phyloP scores from a whole-genome alignment of 2,888 invertebrate species.

The Antheraea assamensis region DNA sequence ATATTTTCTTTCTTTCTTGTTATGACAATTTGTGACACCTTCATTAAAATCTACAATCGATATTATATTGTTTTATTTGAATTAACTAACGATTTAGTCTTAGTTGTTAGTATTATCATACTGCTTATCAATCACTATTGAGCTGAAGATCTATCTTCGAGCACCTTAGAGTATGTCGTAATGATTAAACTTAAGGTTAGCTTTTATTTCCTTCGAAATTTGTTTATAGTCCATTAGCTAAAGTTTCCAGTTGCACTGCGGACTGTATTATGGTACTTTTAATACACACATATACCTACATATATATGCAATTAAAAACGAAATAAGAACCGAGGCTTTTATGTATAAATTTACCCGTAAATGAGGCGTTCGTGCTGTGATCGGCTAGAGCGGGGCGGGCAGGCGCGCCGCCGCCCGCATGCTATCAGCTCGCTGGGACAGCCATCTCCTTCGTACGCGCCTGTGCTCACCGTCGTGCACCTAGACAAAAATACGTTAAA shows the following conservation, averaged over 20 bases:
- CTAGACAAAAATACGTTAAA: slow-evolving; percentile 46
- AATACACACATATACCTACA: no score
- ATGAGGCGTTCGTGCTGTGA: slow-evolving; percentile 75
- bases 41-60: background rate
- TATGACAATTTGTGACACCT: no score
- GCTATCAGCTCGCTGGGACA: slow-evolving; percentile 78
- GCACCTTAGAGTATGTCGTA: background rate
- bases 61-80: background rate
- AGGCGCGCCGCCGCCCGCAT: slow-evolving; percentile 79
- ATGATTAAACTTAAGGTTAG: background rate
- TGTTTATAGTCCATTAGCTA: background rate
- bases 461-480: slow-evolving; percentile 72
- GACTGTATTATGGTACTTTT: background rate
- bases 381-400: slow-evolving; percentile 79
- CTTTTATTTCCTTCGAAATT: background rate
- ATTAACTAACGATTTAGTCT: background rate
- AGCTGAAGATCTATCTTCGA: background rate
- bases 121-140: background rate
- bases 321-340: background rate
- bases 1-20: no score
- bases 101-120: background rate
- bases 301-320: background rate
- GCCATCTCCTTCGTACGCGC: slow-evolving; percentile 72
- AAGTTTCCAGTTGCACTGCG: background rate
- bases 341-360: slow-evolving; percentile 62